Evolutionary conservation across 2,888 invertebrate species (phyloP).

Genomic region (Xestoiulus laeticollis): DNA sequence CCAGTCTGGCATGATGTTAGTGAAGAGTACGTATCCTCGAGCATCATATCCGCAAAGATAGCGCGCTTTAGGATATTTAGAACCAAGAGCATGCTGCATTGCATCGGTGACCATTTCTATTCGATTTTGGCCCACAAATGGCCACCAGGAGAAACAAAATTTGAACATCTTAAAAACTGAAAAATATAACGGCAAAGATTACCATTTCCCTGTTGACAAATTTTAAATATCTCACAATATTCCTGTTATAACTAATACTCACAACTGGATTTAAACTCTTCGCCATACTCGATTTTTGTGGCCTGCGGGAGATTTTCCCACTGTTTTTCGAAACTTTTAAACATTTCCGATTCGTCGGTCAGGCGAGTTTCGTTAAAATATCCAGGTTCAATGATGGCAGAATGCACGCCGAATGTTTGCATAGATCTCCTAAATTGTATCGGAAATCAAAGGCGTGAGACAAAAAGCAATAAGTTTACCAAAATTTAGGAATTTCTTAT

Average conservation of each 20-base stretch:
- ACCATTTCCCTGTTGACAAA: not conserved
- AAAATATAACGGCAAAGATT: not conserved
- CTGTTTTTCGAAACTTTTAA: slow-evolving; percentile 15
- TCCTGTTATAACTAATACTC: not conserved
- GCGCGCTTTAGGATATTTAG: slow-evolving; percentile 48
- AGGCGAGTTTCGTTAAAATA: slow-evolving; percentile 40
- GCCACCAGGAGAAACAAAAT: not conserved
- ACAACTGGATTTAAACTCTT: slow-evolving; percentile 44
- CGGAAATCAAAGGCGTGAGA: not conserved
- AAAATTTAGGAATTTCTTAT: no score
- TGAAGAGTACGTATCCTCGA: slow-evolving; percentile 11
- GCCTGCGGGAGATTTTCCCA: slow-evolving; percentile 47
- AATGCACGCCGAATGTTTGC: slow-evolving; percentile 51
- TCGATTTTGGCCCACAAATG: not conserved
- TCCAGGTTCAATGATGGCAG: slow-evolving; percentile 52
- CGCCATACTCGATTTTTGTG: slow-evolving; percentile 47
- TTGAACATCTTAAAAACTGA: not conserved
- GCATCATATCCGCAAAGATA: slow-evolving; percentile 47
- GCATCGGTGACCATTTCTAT: slow-evolving; percentile 45
- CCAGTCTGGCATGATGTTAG: not conserved
- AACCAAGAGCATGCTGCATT: slow-evolving; percentile 42
- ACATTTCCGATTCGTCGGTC: not conserved
- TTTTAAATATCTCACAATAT: not conserved
- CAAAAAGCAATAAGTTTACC: not conserved
- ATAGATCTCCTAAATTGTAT: slow-evolving; percentile 45